Evolutionary conservation across 2,113 vertebrate genomes (phyloP), one percentile per base, ranked within the genome.

Genomic region (Rana temporaria): DNA sequence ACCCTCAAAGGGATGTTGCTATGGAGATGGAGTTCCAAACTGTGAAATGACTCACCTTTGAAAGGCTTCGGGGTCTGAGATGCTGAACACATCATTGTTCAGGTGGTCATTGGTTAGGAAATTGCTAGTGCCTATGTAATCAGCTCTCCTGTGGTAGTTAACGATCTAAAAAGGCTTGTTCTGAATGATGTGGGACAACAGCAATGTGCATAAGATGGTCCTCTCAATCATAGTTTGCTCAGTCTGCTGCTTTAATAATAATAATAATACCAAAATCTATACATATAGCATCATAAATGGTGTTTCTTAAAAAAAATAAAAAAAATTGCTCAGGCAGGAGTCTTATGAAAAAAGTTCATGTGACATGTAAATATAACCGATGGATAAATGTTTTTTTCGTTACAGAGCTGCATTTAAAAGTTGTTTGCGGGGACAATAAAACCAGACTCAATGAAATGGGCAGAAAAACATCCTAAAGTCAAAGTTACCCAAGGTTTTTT

Each of bases 1-100:
- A 97, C 97, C 96, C 97, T 98, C 98, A 99, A 98, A 99, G 96
- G 96, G 96, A 97, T 97, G 98, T 99, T 99, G 98, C 98, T 99
- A 99, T 99, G 98, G 98, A 97, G 97, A 99, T 99, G 95, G 95
- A 95, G 96, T 97, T 98, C 97, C 96, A 98, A 98, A 99, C 98
- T 96, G 96, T 95, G 96, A 97, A 98, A 98, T 98, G 97, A 99
- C 98, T 99, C 97, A 98, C 96, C 97, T 98, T 95, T 98, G 97
- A 99, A 99, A 98, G 97, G 95, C 96, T 97, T 95, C 95, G 95
- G 97, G 96, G 96, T 94, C 95, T 97, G 96, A 97, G 93, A 96
- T 97, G 96, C 96, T 94, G 97, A 98, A 97, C 96, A 97, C 96
- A 97, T 99, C 97, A 98, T 99, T 98, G 97, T 99, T 99, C 96